Conservation (phyloP, 2,113 vertebrate genomes). For the Mesitornis unicolor region DNA sequence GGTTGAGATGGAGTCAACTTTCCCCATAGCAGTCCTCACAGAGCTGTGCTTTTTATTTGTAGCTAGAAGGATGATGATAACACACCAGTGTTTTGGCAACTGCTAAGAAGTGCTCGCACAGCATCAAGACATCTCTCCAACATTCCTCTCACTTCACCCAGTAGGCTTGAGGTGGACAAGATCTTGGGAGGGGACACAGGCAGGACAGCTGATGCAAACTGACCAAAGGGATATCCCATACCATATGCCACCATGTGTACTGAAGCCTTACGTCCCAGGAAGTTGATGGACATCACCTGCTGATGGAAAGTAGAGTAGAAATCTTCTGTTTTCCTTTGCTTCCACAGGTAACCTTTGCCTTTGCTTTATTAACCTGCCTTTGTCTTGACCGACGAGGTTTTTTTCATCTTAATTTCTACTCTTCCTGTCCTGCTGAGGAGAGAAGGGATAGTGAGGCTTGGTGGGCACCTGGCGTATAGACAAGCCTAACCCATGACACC, state of each 20-base stretch:
- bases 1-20: background rate
- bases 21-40: background rate
- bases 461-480: background rate
- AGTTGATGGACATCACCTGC: background rate
- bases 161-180: background rate
- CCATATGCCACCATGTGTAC: background rate
- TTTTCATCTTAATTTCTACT: background rate
- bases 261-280: background rate
- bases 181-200: background rate
- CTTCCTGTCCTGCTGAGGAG: background rate
- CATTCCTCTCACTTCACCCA: accelerated
- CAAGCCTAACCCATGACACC: background rate
- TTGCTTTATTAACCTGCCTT: background rate
- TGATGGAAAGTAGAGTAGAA: background rate
- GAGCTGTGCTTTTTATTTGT: background rate
- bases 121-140: background rate
- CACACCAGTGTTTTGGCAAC: background rate
- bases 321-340: background rate
- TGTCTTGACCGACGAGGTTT: accelerated
- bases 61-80: background rate
- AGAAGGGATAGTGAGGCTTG: accelerated
- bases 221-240: background rate
- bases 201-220: background rate
- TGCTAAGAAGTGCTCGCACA: background rate
- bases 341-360: accelerated